These are phyloP conservation scores for Remorina albescens DNA, from an alignment of 2,797 vertebrate species.

Conservation along the genomic window DNA sequence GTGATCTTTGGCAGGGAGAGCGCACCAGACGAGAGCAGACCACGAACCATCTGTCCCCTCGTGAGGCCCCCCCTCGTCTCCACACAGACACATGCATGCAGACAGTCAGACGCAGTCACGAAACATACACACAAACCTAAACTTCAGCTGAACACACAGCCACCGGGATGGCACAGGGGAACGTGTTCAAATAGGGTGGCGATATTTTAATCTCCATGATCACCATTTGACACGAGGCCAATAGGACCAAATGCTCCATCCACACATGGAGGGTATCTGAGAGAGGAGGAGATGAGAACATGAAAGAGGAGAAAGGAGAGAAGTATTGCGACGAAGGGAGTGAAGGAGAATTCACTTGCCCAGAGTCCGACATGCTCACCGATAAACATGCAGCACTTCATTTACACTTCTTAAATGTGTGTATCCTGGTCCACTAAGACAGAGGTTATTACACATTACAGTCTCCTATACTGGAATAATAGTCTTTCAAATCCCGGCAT, in stretches of 20 bases:
- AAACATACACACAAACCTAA: conserved; percentile 14
- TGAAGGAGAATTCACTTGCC: conserved; percentile 20
- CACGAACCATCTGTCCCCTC: conserved; percentile 79
- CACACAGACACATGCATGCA: conserved; percentile 14
- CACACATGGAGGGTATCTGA: conserved; percentile 15
- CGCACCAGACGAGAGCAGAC: conserved; percentile 76
- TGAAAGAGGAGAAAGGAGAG: not conserved
- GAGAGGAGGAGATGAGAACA: not conserved
- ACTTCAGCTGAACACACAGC: conserved; percentile 23
- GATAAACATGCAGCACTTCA: conserved; percentile 36
- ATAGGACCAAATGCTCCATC: conserved; percentile 39
- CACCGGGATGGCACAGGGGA: conserved; percentile 27
- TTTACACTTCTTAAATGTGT: conserved; percentile 34
- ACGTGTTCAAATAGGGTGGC: conserved; percentile 48
- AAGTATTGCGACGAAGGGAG: not conserved
- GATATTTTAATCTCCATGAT: conserved; percentile 47
- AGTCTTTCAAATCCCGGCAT: conserved; percentile 43
- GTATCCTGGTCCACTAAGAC: conserved; percentile 36
- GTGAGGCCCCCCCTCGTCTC: conserved; percentile 50
- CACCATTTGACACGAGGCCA: conserved; percentile 39
- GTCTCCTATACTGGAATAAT: conserved; percentile 28
- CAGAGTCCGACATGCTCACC: not conserved
- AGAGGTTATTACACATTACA: conserved; percentile 39
- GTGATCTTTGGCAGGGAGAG: conserved; percentile 78
- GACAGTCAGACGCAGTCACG: conserved; percentile 14